Conservation (phyloP, 2,113 vertebrate species). For the Globicephala melas region DNA sequence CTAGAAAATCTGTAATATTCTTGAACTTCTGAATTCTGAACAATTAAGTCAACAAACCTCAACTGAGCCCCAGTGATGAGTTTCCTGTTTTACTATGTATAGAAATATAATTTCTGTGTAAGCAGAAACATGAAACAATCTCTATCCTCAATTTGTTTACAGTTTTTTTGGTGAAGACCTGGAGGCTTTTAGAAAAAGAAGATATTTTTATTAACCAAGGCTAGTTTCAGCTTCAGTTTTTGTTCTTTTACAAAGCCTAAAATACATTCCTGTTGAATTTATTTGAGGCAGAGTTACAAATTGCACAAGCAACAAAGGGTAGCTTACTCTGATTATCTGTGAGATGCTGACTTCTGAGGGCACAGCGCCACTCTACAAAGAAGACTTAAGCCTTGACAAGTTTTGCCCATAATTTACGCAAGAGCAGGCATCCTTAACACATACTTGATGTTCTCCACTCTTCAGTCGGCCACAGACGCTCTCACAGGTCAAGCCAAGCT, state of each 20-base stretch:
- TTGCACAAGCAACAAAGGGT: not conserved
- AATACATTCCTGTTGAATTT: not conserved
- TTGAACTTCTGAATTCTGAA: not conserved
- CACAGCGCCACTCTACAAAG: not conserved
- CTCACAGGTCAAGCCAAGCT: not conserved
- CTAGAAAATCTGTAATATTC: not conserved
- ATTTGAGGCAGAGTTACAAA: not conserved
- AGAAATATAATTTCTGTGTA: not conserved
- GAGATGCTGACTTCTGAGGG: no score
- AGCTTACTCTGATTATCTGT: not conserved
- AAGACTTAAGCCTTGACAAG: not conserved
- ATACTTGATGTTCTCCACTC: not conserved
- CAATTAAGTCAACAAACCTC: not conserved
- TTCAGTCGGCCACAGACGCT: not conserved
- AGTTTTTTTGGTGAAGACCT: not conserved
- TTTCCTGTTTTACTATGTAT: not conserved
- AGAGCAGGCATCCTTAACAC: not conserved
- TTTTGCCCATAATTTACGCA: not conserved
- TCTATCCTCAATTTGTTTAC: not conserved
- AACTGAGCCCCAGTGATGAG: not conserved
- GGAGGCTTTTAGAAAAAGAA: not conserved
- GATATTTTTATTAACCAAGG: not conserved
- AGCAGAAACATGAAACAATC: not conserved
- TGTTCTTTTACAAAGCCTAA: not conserved
- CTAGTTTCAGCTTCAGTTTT: constrained; percentile 20